Conservation (phyloP, 2,797 vertebrate genomes). For the Labroides dimidiatus region DNA sequence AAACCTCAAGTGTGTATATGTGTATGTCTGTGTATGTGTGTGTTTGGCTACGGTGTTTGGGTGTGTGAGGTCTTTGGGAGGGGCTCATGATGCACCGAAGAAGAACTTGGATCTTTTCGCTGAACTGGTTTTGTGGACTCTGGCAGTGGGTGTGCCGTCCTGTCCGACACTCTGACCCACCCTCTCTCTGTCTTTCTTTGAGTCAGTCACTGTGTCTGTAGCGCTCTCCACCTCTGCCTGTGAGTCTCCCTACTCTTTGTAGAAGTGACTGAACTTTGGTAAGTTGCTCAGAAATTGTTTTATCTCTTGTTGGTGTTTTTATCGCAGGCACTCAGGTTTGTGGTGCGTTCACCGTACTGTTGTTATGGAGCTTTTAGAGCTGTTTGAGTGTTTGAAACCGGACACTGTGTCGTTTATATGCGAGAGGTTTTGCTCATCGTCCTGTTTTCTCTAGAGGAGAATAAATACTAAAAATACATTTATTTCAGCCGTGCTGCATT, state of each 20-base stretch:
- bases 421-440: neutral
- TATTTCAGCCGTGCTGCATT: neutral
- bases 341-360: neutral
- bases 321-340: too few relatives aligned
- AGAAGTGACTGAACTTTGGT: slow-evolving; percentile 11
- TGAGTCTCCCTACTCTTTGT: slow-evolving; percentile 2
- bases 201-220: neutral
- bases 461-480: neutral
- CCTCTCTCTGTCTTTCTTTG: neutral
- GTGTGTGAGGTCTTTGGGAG: slow-evolving; percentile 39
- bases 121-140: slow-evolving; percentile 16
- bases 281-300: slow-evolving; percentile 6
- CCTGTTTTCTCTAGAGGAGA: neutral
- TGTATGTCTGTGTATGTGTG: slow-evolving; percentile 1
- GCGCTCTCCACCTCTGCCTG: neutral
- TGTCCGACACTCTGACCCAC: neutral
- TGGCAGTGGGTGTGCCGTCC: slow-evolving; percentile 21
- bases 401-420: neutral
- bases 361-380: neutral
- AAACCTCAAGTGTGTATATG: slow-evolving; percentile 13
- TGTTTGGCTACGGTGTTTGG: slow-evolving; percentile 26
- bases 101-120: slow-evolving; percentile 26
- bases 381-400: slow-evolving; percentile 4
- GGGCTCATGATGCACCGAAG: slow-evolving; percentile 39
- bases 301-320: neutral